A percentile compares a stretch with the other conserved stretches of the same genome.
Evolutionary conservation across 1,140 invertebrate genomes (phyloP).

Genomic region (Zelostemma sp.): DNA sequence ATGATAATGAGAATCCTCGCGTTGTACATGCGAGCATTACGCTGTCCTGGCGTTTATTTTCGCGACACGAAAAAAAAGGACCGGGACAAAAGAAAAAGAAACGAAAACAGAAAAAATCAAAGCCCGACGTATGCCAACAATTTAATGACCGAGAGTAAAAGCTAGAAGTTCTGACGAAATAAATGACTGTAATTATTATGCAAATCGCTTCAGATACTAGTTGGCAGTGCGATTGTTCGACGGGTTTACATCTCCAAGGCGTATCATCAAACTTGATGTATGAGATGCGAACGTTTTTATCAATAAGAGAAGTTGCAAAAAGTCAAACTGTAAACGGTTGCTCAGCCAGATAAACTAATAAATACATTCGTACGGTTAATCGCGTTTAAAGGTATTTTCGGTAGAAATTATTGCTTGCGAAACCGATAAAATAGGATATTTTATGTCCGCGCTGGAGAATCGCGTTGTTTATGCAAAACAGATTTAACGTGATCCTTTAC

Average conservation of each 20-base stretch:
- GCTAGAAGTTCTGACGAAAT: constrained; percentile 1
- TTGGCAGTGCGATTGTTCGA: background rate
- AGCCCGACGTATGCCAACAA: background rate
- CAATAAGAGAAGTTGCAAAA: too few species aligned
- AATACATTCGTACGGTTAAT: too few species aligned
- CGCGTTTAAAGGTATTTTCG: too few species aligned
- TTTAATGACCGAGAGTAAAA: constrained; percentile 1
- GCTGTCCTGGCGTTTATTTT: background rate
- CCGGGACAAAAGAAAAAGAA: background rate
- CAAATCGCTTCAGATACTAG: background rate
- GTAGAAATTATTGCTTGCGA: too few species aligned
- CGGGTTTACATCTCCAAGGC: constrained; percentile 3
- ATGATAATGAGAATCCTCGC: constrained; percentile 43
- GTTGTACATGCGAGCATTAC: constrained; percentile 10
- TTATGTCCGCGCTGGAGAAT: too few species aligned
- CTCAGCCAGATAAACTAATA: too few species aligned
- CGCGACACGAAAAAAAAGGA: background rate
- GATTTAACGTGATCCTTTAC: too few species aligned
- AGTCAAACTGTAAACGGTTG: too few species aligned
- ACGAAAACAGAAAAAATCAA: background rate
- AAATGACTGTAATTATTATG: constrained; percentile 7
- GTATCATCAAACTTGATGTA: background rate
- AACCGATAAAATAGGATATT: too few species aligned
- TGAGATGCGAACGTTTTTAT: background rate
- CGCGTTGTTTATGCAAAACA: too few species aligned